phyloP scores from a whole-genome alignment of 1,140 invertebrate species.

The Sitophilus oryzae region DNA sequence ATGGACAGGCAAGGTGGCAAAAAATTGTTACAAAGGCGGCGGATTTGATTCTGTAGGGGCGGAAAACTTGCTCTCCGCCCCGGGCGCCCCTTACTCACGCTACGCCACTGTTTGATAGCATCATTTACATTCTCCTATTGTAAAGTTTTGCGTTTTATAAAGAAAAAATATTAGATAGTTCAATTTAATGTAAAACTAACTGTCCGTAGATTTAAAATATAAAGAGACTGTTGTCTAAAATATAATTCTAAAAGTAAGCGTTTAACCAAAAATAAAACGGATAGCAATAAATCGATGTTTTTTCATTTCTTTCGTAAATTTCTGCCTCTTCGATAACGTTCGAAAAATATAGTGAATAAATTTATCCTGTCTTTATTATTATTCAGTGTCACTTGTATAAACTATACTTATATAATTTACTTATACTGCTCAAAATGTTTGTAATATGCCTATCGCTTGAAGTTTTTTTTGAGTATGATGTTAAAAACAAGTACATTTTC shows the following conservation, averaged over 20 bases:
- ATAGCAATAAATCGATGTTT: slow-evolving; percentile 36
- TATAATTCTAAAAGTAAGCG: slow-evolving; percentile 33
- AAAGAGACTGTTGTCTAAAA: slow-evolving; percentile 36
- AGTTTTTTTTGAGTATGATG: background rate
- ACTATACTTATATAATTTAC: too few relatives aligned
- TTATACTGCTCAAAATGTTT: slow-evolving; percentile 20
- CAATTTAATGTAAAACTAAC: slow-evolving; percentile 34
- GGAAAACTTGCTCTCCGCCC: too few relatives aligned
- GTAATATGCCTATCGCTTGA: background rate
- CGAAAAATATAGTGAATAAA: background rate
- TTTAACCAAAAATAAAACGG: slow-evolving; percentile 29
- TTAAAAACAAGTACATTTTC: background rate
- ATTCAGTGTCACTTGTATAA: background rate
- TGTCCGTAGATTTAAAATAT: slow-evolving; percentile 35
- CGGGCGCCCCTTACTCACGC: too few relatives aligned
- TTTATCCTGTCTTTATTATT: background rate
- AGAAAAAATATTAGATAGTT: slow-evolving; percentile 19
- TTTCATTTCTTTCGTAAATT: slow-evolving; percentile 3
- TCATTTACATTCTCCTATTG: slow-evolving; percentile 2
- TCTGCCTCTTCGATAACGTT: background rate
- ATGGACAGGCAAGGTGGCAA: too few relatives aligned
- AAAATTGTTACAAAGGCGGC: too few relatives aligned
- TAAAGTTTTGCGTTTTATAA: slow-evolving; percentile 8
- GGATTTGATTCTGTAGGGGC: too few relatives aligned
- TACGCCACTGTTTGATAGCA: too few relatives aligned